Conservation (phyloP, 1,140 invertebrate species). For the Bombus breviceps region DNA sequence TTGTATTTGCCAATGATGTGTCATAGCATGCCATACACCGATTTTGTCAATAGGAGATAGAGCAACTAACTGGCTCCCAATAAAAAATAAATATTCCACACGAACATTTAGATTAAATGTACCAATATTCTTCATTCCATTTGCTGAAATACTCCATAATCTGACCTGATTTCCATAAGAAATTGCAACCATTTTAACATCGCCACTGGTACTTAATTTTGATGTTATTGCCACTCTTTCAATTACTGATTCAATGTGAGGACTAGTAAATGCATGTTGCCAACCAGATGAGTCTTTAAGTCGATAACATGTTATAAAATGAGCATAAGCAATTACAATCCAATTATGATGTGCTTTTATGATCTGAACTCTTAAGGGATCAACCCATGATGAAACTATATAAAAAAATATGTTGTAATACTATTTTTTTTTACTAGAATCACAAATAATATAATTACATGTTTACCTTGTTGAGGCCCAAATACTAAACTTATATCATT, state of each 20-base stretch:
- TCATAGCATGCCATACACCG: slow-evolving; percentile 99
- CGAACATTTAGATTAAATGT: slow-evolving; percentile 95
- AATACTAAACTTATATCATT: slow-evolving; percentile 89
- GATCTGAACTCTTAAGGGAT: slow-evolving; percentile 94
- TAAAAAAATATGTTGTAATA: slow-evolving; percentile 25
- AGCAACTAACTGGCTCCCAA: slow-evolving; percentile 97
- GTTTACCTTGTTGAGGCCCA: slow-evolving; percentile 85
- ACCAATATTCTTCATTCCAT: slow-evolving; percentile 91
- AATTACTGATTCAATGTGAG: slow-evolving; percentile 94
- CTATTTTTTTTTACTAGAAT: background rate
- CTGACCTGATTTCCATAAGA: slow-evolving; percentile 93
- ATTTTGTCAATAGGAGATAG: slow-evolving; percentile 97
- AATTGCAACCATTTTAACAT: slow-evolving; percentile 95
- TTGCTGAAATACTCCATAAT: slow-evolving; percentile 94
- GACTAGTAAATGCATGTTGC: slow-evolving; percentile 97
- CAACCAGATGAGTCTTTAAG: slow-evolving; percentile 98
- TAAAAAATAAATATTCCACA: slow-evolving; percentile 98
- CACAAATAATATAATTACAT: background rate
- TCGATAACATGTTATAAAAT: slow-evolving; percentile 97
- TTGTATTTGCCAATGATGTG: slow-evolving; percentile 98
- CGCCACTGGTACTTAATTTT: slow-evolving; percentile 89
- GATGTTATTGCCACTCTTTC: slow-evolving; percentile 97
- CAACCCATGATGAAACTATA: slow-evolving; percentile 88
- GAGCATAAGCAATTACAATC: slow-evolving; percentile 97
- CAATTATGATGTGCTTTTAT: slow-evolving; percentile 99